Percentiles rank a stretch among this genome's conserved stretches.
Conservation (phyloP, 2,797 vertebrate genomes). For the Sebastes nivosus region DNA sequence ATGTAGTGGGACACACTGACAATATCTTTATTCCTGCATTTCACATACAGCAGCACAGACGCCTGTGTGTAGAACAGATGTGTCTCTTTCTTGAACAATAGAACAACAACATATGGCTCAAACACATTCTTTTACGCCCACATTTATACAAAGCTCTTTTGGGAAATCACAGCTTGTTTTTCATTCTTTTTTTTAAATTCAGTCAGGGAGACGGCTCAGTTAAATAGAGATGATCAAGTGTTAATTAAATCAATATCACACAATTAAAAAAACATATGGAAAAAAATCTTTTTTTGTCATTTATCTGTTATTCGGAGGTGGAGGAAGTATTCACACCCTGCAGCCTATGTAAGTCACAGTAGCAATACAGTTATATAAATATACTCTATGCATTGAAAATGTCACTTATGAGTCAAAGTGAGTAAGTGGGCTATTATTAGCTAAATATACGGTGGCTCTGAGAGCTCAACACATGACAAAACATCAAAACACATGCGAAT, state of each 20-base stretch:
- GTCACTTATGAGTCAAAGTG: not conserved
- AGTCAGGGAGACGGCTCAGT: not conserved
- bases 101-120: constrained; percentile 10
- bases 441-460: not conserved
- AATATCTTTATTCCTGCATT: not conserved
- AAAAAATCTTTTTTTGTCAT: not conserved
- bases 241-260: not conserved
- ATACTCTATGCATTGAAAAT: not conserved
- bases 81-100: not conserved
- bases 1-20: not conserved
- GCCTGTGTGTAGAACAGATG: constrained; percentile 1
- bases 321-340: not conserved
- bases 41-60: not conserved
- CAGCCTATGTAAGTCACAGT: not conserved
- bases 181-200: not conserved
- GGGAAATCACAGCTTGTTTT: not conserved
- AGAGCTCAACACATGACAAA: not conserved
- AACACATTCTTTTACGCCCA: not conserved
- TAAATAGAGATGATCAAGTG: not conserved
- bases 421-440: not conserved
- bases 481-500: not conserved
- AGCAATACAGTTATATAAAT: not conserved
- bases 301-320: not conserved
- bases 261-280: not conserved
- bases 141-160: not conserved